Percentiles rank a stretch among this genome's conserved stretches.
phyloP scores from a whole-genome alignment of 2,797 vertebrate species.

The Crossoptilon crossoptilon region DNA sequence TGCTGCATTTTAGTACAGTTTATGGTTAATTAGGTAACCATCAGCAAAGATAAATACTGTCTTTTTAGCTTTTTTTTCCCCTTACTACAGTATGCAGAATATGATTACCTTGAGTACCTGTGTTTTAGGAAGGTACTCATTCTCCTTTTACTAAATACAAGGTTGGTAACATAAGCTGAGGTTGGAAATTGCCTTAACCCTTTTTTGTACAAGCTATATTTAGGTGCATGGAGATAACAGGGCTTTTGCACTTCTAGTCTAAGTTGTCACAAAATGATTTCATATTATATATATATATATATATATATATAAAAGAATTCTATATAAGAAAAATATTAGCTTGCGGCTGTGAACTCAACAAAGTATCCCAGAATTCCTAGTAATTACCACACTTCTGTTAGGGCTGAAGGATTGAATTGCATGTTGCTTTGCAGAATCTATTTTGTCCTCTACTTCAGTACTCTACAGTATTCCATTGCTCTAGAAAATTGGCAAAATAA shows the following conservation, averaged over 20 bases:
- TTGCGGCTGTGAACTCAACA: background rate
- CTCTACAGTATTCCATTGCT: background rate
- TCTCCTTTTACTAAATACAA: background rate
- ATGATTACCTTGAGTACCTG: background rate
- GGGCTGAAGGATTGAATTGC: background rate
- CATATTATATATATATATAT: background rate
- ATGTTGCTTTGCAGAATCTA: background rate
- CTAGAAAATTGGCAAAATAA: background rate
- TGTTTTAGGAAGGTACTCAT: background rate
- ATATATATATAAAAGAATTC: background rate
- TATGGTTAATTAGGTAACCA: background rate
- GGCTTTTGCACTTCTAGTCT: background rate
- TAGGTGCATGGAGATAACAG: background rate
- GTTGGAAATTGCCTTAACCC: background rate
- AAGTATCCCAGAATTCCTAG: background rate
- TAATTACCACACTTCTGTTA: background rate
- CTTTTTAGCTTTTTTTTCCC: background rate
- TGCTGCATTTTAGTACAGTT: background rate
- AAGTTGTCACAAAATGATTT: background rate
- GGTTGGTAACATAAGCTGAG: background rate
- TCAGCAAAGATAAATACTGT: background rate
- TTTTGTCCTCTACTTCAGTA: background rate
- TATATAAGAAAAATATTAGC: background rate
- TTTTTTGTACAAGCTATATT: background rate
- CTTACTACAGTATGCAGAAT: background rate